Evolutionary conservation across 2,888 invertebrate species (phyloP), one percentile per base, ranked within the genome.

Genomic region (Diachrysia chrysitis): DNA sequence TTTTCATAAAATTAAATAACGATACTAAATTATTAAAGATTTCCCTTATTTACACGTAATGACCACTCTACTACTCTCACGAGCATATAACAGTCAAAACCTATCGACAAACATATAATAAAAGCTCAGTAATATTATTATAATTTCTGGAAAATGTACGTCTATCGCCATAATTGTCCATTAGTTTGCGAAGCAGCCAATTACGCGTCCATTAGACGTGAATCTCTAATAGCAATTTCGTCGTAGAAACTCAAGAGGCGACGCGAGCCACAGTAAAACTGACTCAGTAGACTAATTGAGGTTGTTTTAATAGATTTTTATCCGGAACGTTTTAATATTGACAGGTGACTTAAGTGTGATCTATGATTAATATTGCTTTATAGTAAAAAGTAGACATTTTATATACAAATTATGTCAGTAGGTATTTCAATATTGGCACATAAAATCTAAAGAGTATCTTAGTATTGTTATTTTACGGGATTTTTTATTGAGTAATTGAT

Each of bases 181-280:
- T 95, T 95, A 95, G 92, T 91, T 90, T 89, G 89, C 92, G 92
- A 92, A 90, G 92, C 90, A 90, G 91, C 92, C 94, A 94, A 94
- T 94, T 95, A 94, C 89, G 86, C 88, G 83, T 90, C 94, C 92
- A 95, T 95, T 95, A 94, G 89, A 86, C 91, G 90, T 87, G 93
- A 93, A 93, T 92, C 92, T 89, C 88, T 93, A 93, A 93, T 92
- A 90, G 94, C 93, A 93, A 93, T 94, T 93, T 89, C 88, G 88
- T 83, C 90, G 89, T 89, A 88, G 91, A 87, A 86, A 88, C 88
- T 80, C 78, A 80, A 83, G 78, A 76, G 73, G 71, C 75, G 73
- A 61, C 76, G 69, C 66, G 68, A n/a, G 23, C 4, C 66, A 69
- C 65, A 66, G 60, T 35, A 1, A 55, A 48, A 23, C 21, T 23